Evolutionary conservation across 2,888 invertebrate genomes (phyloP), one percentile per base, ranked within the genome.

Genomic region (Vanessa cardui): DNA sequence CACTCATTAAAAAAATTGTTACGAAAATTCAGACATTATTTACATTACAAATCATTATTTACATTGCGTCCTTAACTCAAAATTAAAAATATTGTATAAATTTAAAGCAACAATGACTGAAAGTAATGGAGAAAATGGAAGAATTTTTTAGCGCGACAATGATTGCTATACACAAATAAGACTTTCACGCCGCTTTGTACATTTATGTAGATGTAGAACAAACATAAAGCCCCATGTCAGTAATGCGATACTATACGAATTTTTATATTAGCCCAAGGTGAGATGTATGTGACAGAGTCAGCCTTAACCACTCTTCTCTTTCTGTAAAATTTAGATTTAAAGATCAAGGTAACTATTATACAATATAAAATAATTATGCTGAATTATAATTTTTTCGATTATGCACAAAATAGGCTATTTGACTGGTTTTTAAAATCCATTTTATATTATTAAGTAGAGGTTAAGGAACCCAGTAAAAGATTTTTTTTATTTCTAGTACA

Each of bases 271-370:
- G 4, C 39, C 39, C 18, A 39, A 56, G 56, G 56, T 16, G 21
- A 47, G 47, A 47, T 46, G 31, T 31, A 44, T 21, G 49, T 18
- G 33, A 49, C 49, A 61, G 33, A 61, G 61, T 49, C 46, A 33
- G 33, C 61, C 61, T 21, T 61, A 31, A 56, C 68, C 21, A 18
- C 9, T 56, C 33, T 18, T 12, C 39, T 12, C 12, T 12, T 39
- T 12, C 3, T 39, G 12, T 12, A 2, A 33, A 8, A 8, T 2
- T 33, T 33, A 1, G 3, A 39, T 39, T 39, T 12, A 39, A 39
- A 39, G 12, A 39, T 39, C 26, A 26, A 26, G 26, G 4, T 26
- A 3, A 26, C 4, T 26, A 26, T 26, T 26, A 26, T 26, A 26
- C 4, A 26, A 26, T 4, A 26, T 26, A 4, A 26, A 26, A 26